A percentile compares a stretch with the other conserved stretches of the same genome.
These are phyloP conservation scores for Eupithecia subumbrata DNA, from an alignment of 2,888 invertebrate species.

Conservation along the genomic window DNA sequence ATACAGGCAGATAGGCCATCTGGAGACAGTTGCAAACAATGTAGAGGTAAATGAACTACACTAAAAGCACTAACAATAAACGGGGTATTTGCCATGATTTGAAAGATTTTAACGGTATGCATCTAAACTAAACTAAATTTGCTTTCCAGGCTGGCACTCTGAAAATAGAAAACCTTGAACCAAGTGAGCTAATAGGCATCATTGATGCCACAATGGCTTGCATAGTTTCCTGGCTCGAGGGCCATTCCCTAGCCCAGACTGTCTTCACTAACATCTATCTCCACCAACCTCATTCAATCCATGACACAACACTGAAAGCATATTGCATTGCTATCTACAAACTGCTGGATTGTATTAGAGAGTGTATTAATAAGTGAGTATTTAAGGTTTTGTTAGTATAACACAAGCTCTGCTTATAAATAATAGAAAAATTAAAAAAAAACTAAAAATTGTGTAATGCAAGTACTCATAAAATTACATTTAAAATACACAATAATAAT, in stretches of 20 bases:
- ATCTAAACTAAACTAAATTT: background rate
- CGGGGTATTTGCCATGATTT: slow-evolving; percentile 1
- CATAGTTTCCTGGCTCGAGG: slow-evolving; percentile 98
- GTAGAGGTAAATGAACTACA: background rate
- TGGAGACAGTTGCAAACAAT: background rate
- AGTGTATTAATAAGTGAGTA: slow-evolving; percentile 92
- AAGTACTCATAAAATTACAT: no score
- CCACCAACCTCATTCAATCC: slow-evolving; percentile 94
- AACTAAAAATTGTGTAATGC: no score
- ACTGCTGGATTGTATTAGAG: slow-evolving; percentile 93
- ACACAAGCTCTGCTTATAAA: no score
- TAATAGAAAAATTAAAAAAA: no score
- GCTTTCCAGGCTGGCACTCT: slow-evolving; percentile 87
- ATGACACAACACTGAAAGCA: slow-evolving; percentile 92
- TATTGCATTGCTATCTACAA: slow-evolving; percentile 95
- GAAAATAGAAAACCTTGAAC: slow-evolving; percentile 89
- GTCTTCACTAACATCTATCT: slow-evolving; percentile 98
- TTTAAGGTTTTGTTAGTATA: background rate
- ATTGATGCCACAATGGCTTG: slow-evolving; percentile 97
- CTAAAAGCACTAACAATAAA: background rate
- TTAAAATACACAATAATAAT: no score
- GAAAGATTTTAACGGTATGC: background rate
- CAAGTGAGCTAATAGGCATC: slow-evolving; percentile 93
- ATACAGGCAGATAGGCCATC: background rate
- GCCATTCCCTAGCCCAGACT: slow-evolving; percentile 97